Evolutionary conservation across 2,797 vertebrate species (phyloP), one percentile per base, ranked within the genome.

Genomic region (Onychomys leucogaster): DNA sequence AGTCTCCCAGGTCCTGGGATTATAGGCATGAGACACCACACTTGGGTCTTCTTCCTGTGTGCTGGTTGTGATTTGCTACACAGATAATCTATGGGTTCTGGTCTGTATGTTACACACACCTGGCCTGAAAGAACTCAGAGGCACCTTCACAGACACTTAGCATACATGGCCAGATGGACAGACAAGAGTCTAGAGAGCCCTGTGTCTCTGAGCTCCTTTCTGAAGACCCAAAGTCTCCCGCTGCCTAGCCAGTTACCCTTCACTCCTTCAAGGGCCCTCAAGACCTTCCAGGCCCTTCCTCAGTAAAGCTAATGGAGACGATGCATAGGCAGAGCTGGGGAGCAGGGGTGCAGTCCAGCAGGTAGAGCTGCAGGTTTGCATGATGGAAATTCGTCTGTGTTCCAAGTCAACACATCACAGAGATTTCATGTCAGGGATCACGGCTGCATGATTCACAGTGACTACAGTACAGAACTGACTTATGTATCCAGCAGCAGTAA

Each of bases 91-190:
- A 57, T 52, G 3, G 2, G 32, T 61, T 59, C 14, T 1, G 4
- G 63, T 9, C 59, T 29, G 7, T 10, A 27, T 6, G 27, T 34
- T 67, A 59, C 73, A 69, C 84, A 49, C 5, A 14, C n/a, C 43
- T n/a, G 49, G 49, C 16, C 49, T 11, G 49, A 63, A 52, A n/a
- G 19, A 12, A 34, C 41, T 2, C 2, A n/a, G 34, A 81, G 5
- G 43, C 0, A 1, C 6, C 46, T 63, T 32, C 0, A 0, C 27
- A 2, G 43, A 43, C 76, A 75, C n/a, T 32, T 0, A 0, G 71
- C 21, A 34, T 11, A 23, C 57, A 59, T 25, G 29, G 29, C 14
- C 9, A 11, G 32, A 71, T 9, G 1, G n/a, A 46, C 9, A 55
- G 91, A n/a, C 19, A 13, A n/a, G 71, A 52, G 19, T 49, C 84